Conservation (phyloP, 2,888 invertebrate species). For the Spisula solida region DNA sequence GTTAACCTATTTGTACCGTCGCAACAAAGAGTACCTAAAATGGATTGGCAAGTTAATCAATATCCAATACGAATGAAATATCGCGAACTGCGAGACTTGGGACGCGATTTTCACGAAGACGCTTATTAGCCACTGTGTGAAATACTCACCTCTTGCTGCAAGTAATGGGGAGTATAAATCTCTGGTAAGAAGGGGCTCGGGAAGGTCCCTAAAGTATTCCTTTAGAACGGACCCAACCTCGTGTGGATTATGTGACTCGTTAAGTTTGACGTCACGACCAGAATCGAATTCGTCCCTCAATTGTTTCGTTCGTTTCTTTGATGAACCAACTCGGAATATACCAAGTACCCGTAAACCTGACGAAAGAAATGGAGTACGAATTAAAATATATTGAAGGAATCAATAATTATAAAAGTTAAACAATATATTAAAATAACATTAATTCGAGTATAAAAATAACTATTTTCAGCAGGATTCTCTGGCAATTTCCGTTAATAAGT, state of each 20-base stretch:
- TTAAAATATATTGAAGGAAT: background rate
- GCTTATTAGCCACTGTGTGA: background rate
- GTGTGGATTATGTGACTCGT: constrained; percentile 95
- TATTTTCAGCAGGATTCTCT: background rate
- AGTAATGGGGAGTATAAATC: constrained; percentile 96
- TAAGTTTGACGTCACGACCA: constrained; percentile 90
- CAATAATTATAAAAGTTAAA: background rate
- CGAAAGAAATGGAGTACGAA: constrained; percentile 33
- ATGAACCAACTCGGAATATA: constrained; percentile 96
- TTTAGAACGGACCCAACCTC: constrained; percentile 97
- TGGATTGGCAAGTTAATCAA: too few relatives aligned
- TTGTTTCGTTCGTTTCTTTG: constrained; percentile 97
- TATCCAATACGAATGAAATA: too few relatives aligned
- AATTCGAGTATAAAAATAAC: too few relatives aligned
- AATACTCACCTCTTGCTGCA: constrained; percentile 94
- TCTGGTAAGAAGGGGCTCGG: constrained; percentile 96
- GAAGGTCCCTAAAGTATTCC: constrained; percentile 96
- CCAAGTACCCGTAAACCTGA: constrained; percentile 93
- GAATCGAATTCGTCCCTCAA: constrained; percentile 96
- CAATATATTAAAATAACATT: too few relatives aligned
- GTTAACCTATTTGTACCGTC: too few relatives aligned
- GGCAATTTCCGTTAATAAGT: background rate
- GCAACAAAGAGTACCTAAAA: too few relatives aligned
- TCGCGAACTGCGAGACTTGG: too few relatives aligned
- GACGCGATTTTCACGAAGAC: too few relatives aligned